Percentiles rank a stretch among this genome's conserved stretches.
phyloP scores from a whole-genome alignment of 1,140 invertebrate species.

The Platyscapa corneri region DNA sequence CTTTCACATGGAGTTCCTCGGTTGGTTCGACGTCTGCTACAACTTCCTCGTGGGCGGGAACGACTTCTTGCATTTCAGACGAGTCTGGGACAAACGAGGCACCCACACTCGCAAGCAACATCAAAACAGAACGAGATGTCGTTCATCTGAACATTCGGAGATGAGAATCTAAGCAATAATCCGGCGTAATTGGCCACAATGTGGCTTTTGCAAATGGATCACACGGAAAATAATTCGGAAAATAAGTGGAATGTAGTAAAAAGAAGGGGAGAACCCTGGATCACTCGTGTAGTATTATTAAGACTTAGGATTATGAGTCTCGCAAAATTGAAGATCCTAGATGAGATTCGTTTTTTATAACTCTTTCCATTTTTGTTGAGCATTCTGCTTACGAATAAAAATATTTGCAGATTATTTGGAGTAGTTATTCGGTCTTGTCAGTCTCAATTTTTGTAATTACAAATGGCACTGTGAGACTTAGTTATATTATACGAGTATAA shows the following conservation, averaged over 20 bases:
- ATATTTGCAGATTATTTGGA: too few relatives aligned
- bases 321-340: not conserved
- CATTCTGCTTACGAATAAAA: too few relatives aligned
- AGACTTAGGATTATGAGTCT: slow-evolving; percentile 77
- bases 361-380: not conserved
- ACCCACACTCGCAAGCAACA: slow-evolving; percentile 84
- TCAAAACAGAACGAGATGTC: slow-evolving; percentile 81
- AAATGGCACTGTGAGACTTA: too few relatives aligned
- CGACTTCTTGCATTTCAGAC: slow-evolving; percentile 82
- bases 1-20: slow-evolving; percentile 81
- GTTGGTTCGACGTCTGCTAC: slow-evolving; percentile 82
- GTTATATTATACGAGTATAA: too few relatives aligned
- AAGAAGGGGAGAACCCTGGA: slow-evolving; percentile 82
- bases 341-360: not conserved
- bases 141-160: slow-evolving; percentile 74
- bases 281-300: too few relatives aligned
- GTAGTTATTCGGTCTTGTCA: too few relatives aligned
- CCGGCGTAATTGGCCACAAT: slow-evolving; percentile 76
- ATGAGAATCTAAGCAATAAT: slow-evolving; percentile 31
- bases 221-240: slow-evolving; percentile 70
- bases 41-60: slow-evolving; percentile 88
- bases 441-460: too few relatives aligned
- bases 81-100: slow-evolving; percentile 83
- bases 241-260: slow-evolving; percentile 78
- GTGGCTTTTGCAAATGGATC: slow-evolving; percentile 79